Evolutionary conservation across 1,140 invertebrate species (phyloP).

Genomic region (Sesamia nonagrioides): DNA sequence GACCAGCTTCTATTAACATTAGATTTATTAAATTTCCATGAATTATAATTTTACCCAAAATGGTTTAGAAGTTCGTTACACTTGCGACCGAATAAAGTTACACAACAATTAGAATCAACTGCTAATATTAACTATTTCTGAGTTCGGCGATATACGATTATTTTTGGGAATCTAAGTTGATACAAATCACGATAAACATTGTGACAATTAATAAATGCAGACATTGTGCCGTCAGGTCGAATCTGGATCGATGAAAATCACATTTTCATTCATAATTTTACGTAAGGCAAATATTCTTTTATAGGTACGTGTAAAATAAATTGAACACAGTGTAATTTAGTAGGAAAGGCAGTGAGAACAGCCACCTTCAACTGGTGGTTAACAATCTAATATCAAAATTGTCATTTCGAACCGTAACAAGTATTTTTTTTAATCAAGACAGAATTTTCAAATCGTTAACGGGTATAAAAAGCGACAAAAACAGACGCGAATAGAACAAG

Average conservation of each 20-base stretch:
- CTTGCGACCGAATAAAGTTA: constrained; percentile 51
- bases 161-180: constrained; percentile 3
- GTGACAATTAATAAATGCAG: constrained; percentile 59
- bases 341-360: constrained; percentile 76
- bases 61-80: constrained; percentile 43
- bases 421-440: constrained; percentile 56
- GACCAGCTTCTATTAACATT: constrained; percentile 15
- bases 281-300: constrained; percentile 70
- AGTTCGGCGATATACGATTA: constrained; percentile 17
- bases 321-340: constrained; percentile 75
- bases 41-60: constrained; percentile 32
- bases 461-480: constrained; percentile 79
- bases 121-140: constrained; percentile 46
- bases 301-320: constrained; percentile 56
- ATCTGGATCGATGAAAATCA: constrained; percentile 52
- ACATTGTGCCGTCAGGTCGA: constrained; percentile 60
- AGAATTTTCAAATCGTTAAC: constrained; percentile 71
- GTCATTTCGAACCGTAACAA: constrained; percentile 73
- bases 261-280: constrained; percentile 55
- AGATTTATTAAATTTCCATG: constrained; percentile 26
- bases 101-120: constrained; percentile 42
- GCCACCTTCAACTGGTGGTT: constrained; percentile 66
- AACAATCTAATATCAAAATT: constrained; percentile 73
- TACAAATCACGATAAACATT: constrained; percentile 39
- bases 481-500: constrained; percentile 80